These are phyloP conservation scores for Ridgeia piscesae DNA, from an alignment of 1,140 invertebrate genomes.

Conservation along the genomic window DNA sequence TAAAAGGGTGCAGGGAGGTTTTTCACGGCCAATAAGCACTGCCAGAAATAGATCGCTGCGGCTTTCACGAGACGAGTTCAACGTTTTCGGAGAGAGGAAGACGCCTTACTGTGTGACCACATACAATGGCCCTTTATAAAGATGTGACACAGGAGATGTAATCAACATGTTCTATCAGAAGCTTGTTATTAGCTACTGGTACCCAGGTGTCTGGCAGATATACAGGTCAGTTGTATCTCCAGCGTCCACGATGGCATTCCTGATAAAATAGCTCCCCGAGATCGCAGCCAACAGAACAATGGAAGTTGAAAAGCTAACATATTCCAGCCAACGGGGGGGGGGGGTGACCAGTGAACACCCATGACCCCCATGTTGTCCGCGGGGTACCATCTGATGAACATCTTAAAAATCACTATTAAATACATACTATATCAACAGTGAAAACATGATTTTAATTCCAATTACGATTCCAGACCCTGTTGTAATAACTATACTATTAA, in stretches of 20 bases:
- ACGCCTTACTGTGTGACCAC: neutral
- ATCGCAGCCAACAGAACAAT: neutral
- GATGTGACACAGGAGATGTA: neutral
- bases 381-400: no score
- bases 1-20: no score
- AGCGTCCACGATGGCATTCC: neutral
- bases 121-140: neutral
- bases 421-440: neutral
- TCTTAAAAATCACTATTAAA: neutral
- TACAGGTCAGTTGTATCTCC: neutral
- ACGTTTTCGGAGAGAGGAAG: neutral
- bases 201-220: neutral
- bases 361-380: no score
- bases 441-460: neutral
- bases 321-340: neutral
- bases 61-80: neutral
- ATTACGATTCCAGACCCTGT: neutral
- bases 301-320: neutral
- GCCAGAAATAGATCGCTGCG: neutral
- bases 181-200: neutral
- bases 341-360: neutral
- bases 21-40: neutral
- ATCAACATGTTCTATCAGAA: neutral
- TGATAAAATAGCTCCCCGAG: neutral
- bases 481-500: no score